Conservation (phyloP, 2,797 vertebrate genomes). For the Leptatherina wallacei region DNA sequence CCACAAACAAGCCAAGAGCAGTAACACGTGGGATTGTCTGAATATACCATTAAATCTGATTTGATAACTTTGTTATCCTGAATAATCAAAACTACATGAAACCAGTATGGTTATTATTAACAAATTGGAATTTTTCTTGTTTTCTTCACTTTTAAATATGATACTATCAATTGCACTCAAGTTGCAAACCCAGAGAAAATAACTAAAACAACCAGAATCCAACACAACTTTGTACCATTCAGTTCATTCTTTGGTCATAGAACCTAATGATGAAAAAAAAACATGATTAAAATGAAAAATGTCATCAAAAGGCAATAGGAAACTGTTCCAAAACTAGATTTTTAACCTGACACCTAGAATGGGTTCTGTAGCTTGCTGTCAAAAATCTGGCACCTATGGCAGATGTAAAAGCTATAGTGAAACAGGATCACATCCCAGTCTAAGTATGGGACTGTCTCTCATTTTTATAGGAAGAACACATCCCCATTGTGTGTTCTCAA, state of each 20-base stretch:
- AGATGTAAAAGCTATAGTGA: conserved; percentile 25
- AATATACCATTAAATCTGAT: neutral
- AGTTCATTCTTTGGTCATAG: neutral
- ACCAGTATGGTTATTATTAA: neutral
- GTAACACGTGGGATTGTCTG: neutral
- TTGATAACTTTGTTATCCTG: neutral
- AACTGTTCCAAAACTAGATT: neutral
- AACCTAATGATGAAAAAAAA: neutral
- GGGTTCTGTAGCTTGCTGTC: neutral
- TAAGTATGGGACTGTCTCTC: conserved; percentile 28
- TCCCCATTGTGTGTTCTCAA: neutral
- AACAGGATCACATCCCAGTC: conserved; percentile 2
- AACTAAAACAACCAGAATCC: neutral
- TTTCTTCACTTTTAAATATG: neutral
- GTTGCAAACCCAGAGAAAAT: neutral
- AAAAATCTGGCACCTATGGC: conserved; percentile 35
- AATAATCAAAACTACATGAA: neutral
- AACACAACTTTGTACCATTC: neutral
- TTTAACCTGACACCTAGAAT: conserved; percentile 27
- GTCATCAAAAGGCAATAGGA: neutral
- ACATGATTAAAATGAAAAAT: neutral
- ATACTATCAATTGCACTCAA: neutral
- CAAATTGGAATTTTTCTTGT: neutral
- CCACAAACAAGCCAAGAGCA: neutral
- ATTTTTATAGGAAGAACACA: conserved; percentile 9